Base-by-base conservation (phyloP, 2,888 invertebrate genomes). In the Dryocosmus kuriphilus region DNA sequence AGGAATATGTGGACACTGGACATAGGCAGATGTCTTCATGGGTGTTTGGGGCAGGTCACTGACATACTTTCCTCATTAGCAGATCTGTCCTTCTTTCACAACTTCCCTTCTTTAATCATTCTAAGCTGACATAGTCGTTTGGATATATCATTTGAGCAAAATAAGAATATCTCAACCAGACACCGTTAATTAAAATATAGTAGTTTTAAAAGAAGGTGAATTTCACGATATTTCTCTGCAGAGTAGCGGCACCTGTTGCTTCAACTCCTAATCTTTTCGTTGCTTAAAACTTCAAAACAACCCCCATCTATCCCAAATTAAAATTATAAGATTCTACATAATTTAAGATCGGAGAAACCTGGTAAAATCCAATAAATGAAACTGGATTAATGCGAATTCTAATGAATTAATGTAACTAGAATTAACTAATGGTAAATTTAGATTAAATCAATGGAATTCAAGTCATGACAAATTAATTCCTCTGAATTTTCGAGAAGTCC, bases 31-130 rank as follows among this genome's bases (percentile, higher is more conserved):
- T 77, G 80, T 79, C 57, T 80, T 80, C 78, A 82, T 79, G 82
- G 79, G 80, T 77, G 83, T 82, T 84, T 83, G 84, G 86, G 85
- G 84, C 88, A 86, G 86, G 87, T 89, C 87, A 85, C 82, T 88
- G 90, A 84, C 90, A 88, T 87, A 90, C 90, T 91, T 90, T 89
- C 88, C 84, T 87, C 85, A 82, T 83, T 86, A 81, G 81, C 82
- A 83, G 82, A 86, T 85, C 81, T 83, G 80, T 85, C 85, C 85
- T 80, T 85, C 86, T 85, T 84, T 86, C 83, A 79, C 81, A 77
- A 80, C 79, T 80, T 83, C 81, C 71, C 51, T 71, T 55, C 46
- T 19, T 71, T 51, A 55, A 71, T 32, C 51, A 71, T 71, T 51
- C 71, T 51, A 32, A 51, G 30, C 71, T 55, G 71, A 71, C 71